Percentiles rank a stretch among this genome's conserved stretches.
These are phyloP conservation scores for Drosophila sp. DNA, from an alignment of 1,140 invertebrate genomes.

Conservation along the genomic window DNA sequence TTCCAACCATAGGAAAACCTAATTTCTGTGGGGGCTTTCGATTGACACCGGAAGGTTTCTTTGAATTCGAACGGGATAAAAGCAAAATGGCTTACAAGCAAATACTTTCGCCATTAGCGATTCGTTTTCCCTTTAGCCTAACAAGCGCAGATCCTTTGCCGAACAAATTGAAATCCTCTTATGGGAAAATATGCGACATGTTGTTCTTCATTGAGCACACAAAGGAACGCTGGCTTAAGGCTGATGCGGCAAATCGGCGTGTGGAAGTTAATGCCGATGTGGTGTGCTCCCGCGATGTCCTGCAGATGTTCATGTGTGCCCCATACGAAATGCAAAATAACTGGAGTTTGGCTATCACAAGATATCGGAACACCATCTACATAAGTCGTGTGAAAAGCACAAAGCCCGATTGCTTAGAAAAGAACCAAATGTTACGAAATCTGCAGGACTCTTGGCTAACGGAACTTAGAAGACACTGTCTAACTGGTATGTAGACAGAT, in stretches of 20 bases:
- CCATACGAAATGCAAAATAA: constrained; percentile 46
- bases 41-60: constrained; percentile 34
- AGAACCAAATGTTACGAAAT: background rate
- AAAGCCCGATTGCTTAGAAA: constrained; percentile 1
- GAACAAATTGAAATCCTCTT: background rate
- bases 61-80: constrained; percentile 36
- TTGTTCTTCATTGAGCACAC: constrained; percentile 29
- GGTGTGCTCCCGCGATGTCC: constrained; percentile 47
- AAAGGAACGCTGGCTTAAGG: background rate
- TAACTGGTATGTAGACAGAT: background rate
- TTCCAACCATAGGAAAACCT: constrained; percentile 34
- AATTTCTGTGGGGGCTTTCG: constrained; percentile 33
- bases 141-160: background rate
- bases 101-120: constrained; percentile 1
- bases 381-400: constrained; percentile 29
- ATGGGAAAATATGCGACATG: constrained; percentile 39
- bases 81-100: constrained; percentile 15
- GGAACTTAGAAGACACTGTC: constrained; percentile 34
- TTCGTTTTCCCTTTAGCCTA: constrained; percentile 29
- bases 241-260: background rate
- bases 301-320: constrained; percentile 51
- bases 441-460: constrained; percentile 26
- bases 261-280: constrained; percentile 31
- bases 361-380: constrained; percentile 52
- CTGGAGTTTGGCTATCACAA: constrained; percentile 47